phyloP scores from a whole-genome alignment of 1,140 invertebrate species.

The Diprion similis region DNA sequence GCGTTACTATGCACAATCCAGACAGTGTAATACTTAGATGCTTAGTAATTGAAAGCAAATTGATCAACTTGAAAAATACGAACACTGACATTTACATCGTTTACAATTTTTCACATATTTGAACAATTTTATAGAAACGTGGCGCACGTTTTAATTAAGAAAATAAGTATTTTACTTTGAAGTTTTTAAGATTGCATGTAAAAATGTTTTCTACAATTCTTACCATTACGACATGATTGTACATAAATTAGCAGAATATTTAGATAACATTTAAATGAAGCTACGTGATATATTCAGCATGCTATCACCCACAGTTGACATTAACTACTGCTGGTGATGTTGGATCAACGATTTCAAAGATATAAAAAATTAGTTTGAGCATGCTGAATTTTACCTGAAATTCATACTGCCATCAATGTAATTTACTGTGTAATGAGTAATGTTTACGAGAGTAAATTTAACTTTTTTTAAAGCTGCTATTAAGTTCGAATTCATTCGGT shows the following conservation, averaged over 20 bases:
- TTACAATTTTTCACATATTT: background rate
- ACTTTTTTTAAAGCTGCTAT: too few relatives aligned
- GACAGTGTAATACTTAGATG: background rate
- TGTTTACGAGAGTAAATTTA: background rate
- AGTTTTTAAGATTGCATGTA: background rate
- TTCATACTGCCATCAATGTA: conserved; percentile 12
- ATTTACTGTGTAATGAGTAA: conserved; percentile 5
- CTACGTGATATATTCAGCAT: conserved; percentile 7
- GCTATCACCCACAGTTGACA: background rate
- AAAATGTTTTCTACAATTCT: too few relatives aligned
- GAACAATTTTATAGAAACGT: background rate
- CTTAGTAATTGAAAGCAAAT: too few relatives aligned
- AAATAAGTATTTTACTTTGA: background rate
- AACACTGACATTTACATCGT: background rate
- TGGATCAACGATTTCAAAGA: background rate
- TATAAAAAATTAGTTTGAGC: background rate
- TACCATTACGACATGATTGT: too few relatives aligned
- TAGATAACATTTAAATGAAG: background rate
- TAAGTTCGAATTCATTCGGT: too few relatives aligned
- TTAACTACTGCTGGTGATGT: background rate
- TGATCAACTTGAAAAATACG: too few relatives aligned
- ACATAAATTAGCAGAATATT: background rate
- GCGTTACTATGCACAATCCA: too few relatives aligned
- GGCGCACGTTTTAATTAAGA: background rate
- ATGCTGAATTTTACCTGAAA: conserved; percentile 13